These are phyloP conservation scores for Ptychochromis oligacanthus DNA, from an alignment of 2,113 vertebrate genomes.

Conservation along the genomic window DNA sequence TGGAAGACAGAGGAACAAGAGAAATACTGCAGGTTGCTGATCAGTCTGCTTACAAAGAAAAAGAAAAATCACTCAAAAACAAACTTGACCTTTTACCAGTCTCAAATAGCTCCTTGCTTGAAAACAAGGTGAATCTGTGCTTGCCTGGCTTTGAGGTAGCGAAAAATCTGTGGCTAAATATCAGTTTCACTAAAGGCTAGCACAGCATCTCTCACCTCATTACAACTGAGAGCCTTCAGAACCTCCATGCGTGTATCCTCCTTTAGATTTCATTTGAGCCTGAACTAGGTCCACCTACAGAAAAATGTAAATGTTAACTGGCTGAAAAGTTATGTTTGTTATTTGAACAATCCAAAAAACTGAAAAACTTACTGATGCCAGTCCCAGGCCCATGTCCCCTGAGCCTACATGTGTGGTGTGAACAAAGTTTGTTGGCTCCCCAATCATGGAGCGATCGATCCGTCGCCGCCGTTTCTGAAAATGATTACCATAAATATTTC, in stretches of 20 bases:
- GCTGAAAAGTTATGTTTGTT: neutral
- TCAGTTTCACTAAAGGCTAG: neutral
- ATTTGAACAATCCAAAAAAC: neutral
- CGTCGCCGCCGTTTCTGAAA: conserved; percentile 85
- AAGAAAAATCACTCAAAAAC: neutral
- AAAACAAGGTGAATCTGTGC: neutral
- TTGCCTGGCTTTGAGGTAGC: neutral
- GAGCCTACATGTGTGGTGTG: conserved; percentile 91
- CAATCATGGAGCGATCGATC: conserved; percentile 91
- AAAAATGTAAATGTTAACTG: neutral
- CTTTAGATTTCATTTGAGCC: conserved; percentile 91
- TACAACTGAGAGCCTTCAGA: conserved; percentile 81
- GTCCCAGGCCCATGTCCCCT: conserved; percentile 82
- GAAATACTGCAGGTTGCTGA: neutral
- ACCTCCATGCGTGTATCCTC: conserved; percentile 82
- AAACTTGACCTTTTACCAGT: neutral
- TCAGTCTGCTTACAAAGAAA: neutral
- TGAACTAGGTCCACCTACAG: conserved; percentile 84
- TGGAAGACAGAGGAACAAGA: neutral
- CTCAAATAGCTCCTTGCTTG: neutral
- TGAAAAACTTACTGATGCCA: conserved; percentile 79
- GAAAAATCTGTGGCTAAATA: conserved; percentile 17
- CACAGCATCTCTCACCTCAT: conserved; percentile 51
- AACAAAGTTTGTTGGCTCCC: conserved; percentile 91
- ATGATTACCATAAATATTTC: neutral